Conservation (phyloP, 1,140 invertebrate species). For the Globodera rostochiensis region DNA sequence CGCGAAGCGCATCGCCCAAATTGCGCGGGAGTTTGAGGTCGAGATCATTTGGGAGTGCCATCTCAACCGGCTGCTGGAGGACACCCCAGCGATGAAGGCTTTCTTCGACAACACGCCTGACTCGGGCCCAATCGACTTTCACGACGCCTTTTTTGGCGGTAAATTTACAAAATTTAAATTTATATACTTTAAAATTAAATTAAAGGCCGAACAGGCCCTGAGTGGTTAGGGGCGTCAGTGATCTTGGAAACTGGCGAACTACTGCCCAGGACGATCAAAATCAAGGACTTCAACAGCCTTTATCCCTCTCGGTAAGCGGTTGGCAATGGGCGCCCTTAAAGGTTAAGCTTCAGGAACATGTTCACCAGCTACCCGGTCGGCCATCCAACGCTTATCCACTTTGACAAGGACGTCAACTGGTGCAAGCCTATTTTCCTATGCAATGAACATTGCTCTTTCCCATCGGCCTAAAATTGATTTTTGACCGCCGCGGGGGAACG, state of each 20-base stretch:
- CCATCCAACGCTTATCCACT: not conserved
- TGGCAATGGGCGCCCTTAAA: too few relatives aligned
- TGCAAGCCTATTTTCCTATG: too few relatives aligned
- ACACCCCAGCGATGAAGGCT: not conserved
- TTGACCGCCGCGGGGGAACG: too few relatives aligned
- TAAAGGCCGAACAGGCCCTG: not conserved
- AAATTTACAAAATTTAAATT: too few relatives aligned
- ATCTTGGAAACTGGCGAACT: not conserved
- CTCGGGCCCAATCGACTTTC: not conserved
- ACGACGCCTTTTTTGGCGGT: not conserved
- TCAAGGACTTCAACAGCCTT: conserved; percentile 3
- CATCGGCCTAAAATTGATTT: too few relatives aligned
- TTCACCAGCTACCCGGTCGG: conserved; percentile 11
- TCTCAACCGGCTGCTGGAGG: not conserved
- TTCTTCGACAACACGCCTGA: not conserved
- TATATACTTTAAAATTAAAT: not conserved
- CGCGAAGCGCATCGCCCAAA: not conserved
- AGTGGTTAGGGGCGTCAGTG: not conserved
- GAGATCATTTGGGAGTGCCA: not conserved
- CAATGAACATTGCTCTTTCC: too few relatives aligned
- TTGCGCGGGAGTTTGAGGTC: not conserved
- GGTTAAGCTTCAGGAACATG: conserved; percentile 2
- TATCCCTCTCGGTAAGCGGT: not conserved
- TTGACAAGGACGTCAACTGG: conserved; percentile 1
- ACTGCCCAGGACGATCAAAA: not conserved